phyloP scores from a whole-genome alignment of 2,797 vertebrate species.

The Catharus ustulatus region DNA sequence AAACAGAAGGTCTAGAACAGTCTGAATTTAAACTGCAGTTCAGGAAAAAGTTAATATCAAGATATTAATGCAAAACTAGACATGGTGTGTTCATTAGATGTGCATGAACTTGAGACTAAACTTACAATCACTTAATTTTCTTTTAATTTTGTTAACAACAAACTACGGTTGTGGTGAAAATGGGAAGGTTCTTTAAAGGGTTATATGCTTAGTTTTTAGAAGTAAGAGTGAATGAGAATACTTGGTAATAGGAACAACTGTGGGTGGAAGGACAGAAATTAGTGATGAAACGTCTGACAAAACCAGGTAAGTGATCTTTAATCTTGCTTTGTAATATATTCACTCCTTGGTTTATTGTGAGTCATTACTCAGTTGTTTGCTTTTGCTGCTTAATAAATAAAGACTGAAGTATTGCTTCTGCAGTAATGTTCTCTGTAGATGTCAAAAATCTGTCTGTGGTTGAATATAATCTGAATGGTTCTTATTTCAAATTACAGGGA shows the following conservation, averaged over 20 bases:
- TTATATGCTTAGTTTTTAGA: neutral
- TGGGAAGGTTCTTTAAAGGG: neutral
- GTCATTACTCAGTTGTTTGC: neutral
- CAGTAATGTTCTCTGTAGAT: neutral
- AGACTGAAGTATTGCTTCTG: too few species aligned
- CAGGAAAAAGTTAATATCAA: neutral
- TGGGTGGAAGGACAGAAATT: neutral
- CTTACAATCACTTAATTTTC: neutral
- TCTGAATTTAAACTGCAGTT: neutral
- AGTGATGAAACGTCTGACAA: neutral
- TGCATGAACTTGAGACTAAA: neutral
- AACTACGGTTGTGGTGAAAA: neutral
- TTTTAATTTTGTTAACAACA: neutral
- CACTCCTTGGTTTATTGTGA: neutral
- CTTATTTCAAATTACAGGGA: neutral
- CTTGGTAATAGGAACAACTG: neutral
- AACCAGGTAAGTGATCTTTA: neutral
- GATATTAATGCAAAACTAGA: neutral
- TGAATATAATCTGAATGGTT: neutral
- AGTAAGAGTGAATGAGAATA: neutral
- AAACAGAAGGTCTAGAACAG: neutral
- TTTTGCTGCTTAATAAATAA: too few species aligned
- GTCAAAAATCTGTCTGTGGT: neutral
- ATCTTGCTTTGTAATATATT: neutral
- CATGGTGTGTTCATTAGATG: neutral